Evolutionary conservation across 2,888 invertebrate genomes (phyloP), one percentile per base, ranked within the genome.

Genomic region (Andrena haemorrhoa): DNA sequence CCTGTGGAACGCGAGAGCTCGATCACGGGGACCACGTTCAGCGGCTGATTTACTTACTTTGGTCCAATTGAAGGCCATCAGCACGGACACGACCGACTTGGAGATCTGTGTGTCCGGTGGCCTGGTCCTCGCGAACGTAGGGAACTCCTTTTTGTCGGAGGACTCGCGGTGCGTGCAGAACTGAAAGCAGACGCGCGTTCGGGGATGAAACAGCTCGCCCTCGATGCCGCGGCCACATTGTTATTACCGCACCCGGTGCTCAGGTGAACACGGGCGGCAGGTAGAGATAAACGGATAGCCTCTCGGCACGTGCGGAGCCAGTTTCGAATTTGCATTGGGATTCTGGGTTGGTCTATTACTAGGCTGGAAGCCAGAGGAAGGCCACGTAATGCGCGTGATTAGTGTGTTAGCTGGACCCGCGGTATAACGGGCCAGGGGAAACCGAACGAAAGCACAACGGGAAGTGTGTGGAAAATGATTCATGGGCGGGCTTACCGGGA

Each of bases 21-120:
- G 20, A 64, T 56, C 56, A 23, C 23, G 1, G 20, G 20, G 26
- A 2, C 3, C 3, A 20, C 8, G 20, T 31, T 29, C 16, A 6
- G 8, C 16, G 7, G n/a, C 4, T 23, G 31, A 10, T 12, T n/a
- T 20, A 20, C 79, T 79, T 95, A 97, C 97, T 95, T 97, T 97
- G 87, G 97, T 97, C 98, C 98, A 99, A 93, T 97, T 97, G 94
- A 97, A 98, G 78, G 96, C 96, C 86, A 96, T 95, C 82, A 98
- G 95, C 64, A 98, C 96, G 5, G 98, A 97, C 75, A 98, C 97
- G 6, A 98, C 98, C 1, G 98, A 98, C 93, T 98, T 98, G 6
- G 98, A 98, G 86, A 98, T 98, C 94, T 98, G 98, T 72, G 97
- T 98, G 93, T 98, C 98, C 0, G 98, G 98, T 0, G 98, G 98